A percentile compares a stretch with the other conserved stretches of the same genome.
Evolutionary conservation across 2,797 vertebrate genomes (phyloP).

Genomic region (Astyanax mexicanus): DNA sequence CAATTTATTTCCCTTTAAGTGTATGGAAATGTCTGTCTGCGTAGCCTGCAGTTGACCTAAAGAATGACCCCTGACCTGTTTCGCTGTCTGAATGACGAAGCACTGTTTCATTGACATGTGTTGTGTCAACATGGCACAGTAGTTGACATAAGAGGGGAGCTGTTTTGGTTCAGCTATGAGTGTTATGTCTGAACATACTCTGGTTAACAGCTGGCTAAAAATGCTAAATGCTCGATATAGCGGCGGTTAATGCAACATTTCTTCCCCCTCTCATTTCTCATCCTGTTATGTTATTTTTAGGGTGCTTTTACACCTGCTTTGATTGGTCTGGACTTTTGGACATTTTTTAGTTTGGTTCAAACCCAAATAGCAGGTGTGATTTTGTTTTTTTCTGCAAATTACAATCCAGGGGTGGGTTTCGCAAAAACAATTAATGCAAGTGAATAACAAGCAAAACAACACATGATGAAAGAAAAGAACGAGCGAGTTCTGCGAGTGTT

Average conservation of each 20-base stretch:
- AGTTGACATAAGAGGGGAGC: constrained; percentile 17
- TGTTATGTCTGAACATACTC: constrained; percentile 21
- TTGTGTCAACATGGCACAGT: constrained; percentile 35
- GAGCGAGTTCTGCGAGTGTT: too few species aligned
- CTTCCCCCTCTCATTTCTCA: neutral
- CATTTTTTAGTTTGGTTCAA: too few species aligned
- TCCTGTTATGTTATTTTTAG: too few species aligned
- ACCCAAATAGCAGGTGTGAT: too few species aligned
- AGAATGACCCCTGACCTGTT: constrained; percentile 12
- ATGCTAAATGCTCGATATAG: constrained; percentile 12
- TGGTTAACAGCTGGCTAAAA: constrained; percentile 26
- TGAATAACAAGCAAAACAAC: too few species aligned
- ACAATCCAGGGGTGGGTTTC: too few species aligned
- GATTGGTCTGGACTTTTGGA: too few species aligned
- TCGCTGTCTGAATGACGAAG: constrained; percentile 9
- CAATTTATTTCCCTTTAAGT: constrained; percentile 9
- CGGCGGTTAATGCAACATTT: neutral
- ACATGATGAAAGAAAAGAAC: too few species aligned
- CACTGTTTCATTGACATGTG: constrained; percentile 28
- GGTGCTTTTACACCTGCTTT: too few species aligned
- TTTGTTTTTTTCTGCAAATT: too few species aligned
- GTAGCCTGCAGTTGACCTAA: constrained; percentile 10
- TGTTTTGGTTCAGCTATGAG: constrained; percentile 35
- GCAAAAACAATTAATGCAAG: too few species aligned
- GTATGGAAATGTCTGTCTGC: constrained; percentile 9